Base-by-base conservation (phyloP, 23 tunicate species). In the Halocynthia roretzi region DNA sequence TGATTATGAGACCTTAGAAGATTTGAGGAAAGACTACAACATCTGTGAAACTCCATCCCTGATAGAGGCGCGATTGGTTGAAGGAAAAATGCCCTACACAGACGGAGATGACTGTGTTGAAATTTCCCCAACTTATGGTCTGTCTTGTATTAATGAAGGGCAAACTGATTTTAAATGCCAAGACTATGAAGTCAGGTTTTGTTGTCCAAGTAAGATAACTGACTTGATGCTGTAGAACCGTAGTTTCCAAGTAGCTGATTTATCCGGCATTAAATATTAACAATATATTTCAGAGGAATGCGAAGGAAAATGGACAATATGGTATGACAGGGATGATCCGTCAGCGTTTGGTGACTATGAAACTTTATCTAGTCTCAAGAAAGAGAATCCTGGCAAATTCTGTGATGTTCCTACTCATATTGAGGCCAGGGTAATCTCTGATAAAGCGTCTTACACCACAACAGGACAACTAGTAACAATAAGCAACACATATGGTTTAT, bases 111-210 rank as follows among this genome's bases (percentile, higher is more conserved):
- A 85, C 14, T 11, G 18, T 8, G 60, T 85, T 12, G 23, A 44
- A 18, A 71, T 85, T 8, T 78, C 83, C 6, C 74, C 74, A 15
- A 18, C 53, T 8, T 53, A 70, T 71, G 90, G 90, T 7, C 51
- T 85, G 31, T 19, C 54, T 50, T 85, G 90, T 61, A 21, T 68
- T 10, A 85, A 85, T 51, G 18, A 53, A 21, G 83, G 71, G 17
- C 90, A 85, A 72, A 52, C 62, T 53, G 55, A 68, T 50, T 75
- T 80, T 61, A 31, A 7, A n/a, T 85, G 90, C 76, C 52, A 72
- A 5, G 84, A 85, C 56, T 85, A 85, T 62, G 31, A 83, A 40
- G 80, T 85, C 14, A 73, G 90, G 5, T 85, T 79, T 53, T 85
- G 90, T 68, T 85, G 90, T 75, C 21, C 56, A 78, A 54, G 90